phyloP scores from a whole-genome alignment of 1,140 invertebrate species.

The Sycobia sp. region DNA sequence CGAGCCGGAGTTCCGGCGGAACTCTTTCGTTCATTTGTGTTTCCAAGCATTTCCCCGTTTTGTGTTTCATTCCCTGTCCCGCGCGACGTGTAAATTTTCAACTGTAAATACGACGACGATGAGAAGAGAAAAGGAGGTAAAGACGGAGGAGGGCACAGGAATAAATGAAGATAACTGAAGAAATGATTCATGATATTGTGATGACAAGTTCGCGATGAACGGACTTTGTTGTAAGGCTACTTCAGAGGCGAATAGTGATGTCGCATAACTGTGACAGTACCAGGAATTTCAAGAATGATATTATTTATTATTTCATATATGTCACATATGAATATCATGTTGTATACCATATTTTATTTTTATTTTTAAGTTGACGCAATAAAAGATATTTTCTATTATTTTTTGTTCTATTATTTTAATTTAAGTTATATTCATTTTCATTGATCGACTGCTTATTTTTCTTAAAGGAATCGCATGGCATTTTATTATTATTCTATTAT shows the following conservation, averaged over 20 bases:
- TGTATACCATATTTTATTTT: constrained; percentile 19
- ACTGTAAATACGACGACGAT: constrained; percentile 17
- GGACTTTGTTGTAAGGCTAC: not conserved
- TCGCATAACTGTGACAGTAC: constrained; percentile 14
- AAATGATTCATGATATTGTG: not conserved
- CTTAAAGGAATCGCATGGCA: no score
- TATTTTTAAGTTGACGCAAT: constrained; percentile 13
- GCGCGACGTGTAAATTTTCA: not conserved
- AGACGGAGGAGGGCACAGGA: no score
- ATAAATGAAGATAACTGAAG: no score
- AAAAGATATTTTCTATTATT: constrained; percentile 31
- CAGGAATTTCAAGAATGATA: not conserved
- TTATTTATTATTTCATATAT: constrained; percentile 9
- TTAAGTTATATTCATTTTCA: no score
- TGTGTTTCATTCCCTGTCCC: no score
- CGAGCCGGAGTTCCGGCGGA: constrained; percentile 3
- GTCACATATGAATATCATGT: not conserved
- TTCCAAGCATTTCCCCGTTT: not conserved
- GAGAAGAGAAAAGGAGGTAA: no score
- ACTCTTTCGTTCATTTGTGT: not conserved
- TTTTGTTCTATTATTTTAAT: constrained; percentile 5
- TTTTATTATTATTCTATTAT: no score
- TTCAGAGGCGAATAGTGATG: constrained; percentile 10
- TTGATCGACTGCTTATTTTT: no score
- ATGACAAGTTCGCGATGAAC: constrained; percentile 11